Evolutionary conservation across 1,140 invertebrate genomes (phyloP), one percentile per base, ranked within the genome.

Genomic region (Panagrolaimus sp.): DNA sequence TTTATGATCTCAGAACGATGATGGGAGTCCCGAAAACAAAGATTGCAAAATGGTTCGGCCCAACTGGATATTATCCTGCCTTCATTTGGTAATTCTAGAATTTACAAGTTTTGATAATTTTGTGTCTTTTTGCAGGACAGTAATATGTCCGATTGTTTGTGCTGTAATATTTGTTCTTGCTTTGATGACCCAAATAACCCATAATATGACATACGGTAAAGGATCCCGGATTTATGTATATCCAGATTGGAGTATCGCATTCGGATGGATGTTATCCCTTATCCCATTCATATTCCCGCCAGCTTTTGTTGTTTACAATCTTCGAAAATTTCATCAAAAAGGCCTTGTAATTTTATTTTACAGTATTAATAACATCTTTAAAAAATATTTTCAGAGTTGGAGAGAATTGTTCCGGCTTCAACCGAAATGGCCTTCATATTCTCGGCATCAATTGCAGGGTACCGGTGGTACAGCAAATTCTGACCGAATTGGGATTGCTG

Each of bases 341-440:
- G 63, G 52, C 15, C 26, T 69, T n/a, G 71, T 72, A 65, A 52
- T 43, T 7, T n/a, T 5, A n/a, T 55, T 9, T 6, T n/a, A 1
- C 8, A 24, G 10, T 14, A n/a, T 46, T 15, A 15, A 46, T 48
- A 7, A 14, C 28, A n/a, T 64, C 1, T 12, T 55, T 65, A 38
- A 4, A 4, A 38, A 2, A 48, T 48, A 4, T 48, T 58, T 71
- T 14, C 32, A 75, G 73, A 77, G 65, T 52, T 71, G 68, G 62
- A 26, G 43, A 32, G 74, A 76, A 63, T 28, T 76, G 32, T 75
- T 76, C 43, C 72, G 76, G 0, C 65, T 76, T 17, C 74, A 76
- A 48, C 76, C 74, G 8, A 76, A 76, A 73, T 76, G 74, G 74
- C 65, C 74, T 1, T 68, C 75, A 12, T 76, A 72, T 45, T 21